These are phyloP conservation scores for Rousettus madagascariensis DNA, from an alignment of 2,797 vertebrate genomes.

Conservation along the genomic window DNA sequence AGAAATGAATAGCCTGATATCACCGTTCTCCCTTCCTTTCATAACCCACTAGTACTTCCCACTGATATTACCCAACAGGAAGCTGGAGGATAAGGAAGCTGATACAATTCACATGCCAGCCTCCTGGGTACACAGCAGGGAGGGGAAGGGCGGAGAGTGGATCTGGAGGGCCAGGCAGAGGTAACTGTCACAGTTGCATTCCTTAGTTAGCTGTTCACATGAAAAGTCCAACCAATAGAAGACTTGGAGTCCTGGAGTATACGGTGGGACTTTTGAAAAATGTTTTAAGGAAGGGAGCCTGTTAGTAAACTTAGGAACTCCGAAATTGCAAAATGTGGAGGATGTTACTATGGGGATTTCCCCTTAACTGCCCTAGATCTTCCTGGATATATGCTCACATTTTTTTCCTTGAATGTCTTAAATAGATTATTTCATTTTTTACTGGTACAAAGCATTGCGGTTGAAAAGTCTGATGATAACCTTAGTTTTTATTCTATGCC, in stretches of 20 bases:
- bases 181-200: background rate
- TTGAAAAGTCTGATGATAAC: background rate
- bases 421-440: background rate
- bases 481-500: background rate
- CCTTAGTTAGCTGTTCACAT: background rate
- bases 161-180: background rate
- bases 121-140: background rate
- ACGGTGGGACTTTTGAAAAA: background rate
- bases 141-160: background rate
- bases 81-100: background rate
- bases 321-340: background rate
- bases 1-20: background rate
- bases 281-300: background rate
- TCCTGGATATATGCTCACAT: background rate
- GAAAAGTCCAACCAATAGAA: background rate
- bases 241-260: background rate
- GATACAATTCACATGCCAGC: background rate
- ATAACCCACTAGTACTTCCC: background rate
- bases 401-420: background rate
- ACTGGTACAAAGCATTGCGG: background rate
- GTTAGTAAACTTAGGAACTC: background rate
- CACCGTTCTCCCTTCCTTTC: background rate
- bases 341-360: background rate
- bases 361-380: background rate
- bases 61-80: background rate